Base-by-base conservation (phyloP, 2,113 vertebrate genomes). In the Ptilonorhynchus violaceus region DNA sequence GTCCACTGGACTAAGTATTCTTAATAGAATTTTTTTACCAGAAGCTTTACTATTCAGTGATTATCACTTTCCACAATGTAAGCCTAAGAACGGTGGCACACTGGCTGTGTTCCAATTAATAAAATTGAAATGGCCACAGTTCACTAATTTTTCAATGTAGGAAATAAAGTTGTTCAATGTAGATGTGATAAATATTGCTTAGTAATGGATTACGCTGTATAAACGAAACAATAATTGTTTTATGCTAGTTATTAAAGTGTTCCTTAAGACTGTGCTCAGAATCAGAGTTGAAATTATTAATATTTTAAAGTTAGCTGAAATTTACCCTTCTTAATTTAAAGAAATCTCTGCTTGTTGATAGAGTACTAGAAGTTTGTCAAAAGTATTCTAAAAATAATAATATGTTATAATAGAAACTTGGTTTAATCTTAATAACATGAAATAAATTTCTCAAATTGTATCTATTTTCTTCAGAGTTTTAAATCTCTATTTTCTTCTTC, bases 151-250 rank as follows among this genome's bases (percentile, higher is more conserved):
- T 94, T 92, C 88, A 80, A 4, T 69, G 39, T 80, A 88, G n/a
- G 55, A 93, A 80, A 77, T 94, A 55, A 88, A 90, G 47, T 86
- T 88, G 39, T 77, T 94, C 58, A 70, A 73, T 55, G 25, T 46
- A 83, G 25, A 80, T 59, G 73, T 89, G 76, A 59, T 83, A 97
- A 95, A 95, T 96, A 87, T 84, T 85, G 49, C 59, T 52, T 85
- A 55, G 52, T 92, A 80, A 92, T 77, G 27, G 31, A 92, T 95
- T 93, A 84, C n/a, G n/a, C 47, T 70, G 15, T 68, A 89, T 91
- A 92, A 91, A 87, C 33, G 14, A 63, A 88, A 78, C 47, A 87
- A 16, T 55, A 88, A 74, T 81, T 95, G 50, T 33, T 93, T 93
- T 91, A 49, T 75, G 30, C 27, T 74, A 56, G 60, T 60, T 95